phyloP scores from a whole-genome alignment of 2,888 invertebrate genomes.

The Ethmia dodecea region DNA sequence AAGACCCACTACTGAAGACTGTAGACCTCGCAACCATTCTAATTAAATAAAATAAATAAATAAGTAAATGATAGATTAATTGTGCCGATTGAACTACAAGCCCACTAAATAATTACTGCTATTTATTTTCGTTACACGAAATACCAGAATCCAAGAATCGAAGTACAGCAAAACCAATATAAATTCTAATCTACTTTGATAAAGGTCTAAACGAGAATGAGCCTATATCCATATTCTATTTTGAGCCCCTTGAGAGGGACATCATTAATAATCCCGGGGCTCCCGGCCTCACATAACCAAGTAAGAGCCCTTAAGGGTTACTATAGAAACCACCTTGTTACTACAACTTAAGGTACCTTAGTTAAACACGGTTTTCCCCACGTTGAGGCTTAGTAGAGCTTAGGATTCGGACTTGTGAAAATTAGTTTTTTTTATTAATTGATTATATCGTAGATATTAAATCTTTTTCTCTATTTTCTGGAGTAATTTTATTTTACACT shows the following conservation, averaged over 20 bases:
- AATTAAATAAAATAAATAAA: too few species aligned
- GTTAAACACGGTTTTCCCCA: neutral
- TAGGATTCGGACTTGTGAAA: too few species aligned
- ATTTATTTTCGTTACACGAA: neutral
- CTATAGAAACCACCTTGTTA: constrained; percentile 1
- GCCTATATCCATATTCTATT: constrained; percentile 6
- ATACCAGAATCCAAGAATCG: too few species aligned
- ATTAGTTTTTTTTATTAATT: too few species aligned
- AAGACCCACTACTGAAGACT: too few species aligned
- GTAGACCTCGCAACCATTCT: too few species aligned
- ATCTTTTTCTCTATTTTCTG: too few species aligned
- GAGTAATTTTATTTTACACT: too few species aligned
- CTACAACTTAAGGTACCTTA: constrained; percentile 1
- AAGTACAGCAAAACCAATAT: neutral
- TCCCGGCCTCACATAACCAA: constrained; percentile 1
- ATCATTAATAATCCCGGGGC: constrained; percentile 7
- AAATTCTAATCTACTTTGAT: neutral
- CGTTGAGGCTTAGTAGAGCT: neutral
- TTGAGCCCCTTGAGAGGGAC: constrained; percentile 8
- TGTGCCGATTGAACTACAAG: neutral
- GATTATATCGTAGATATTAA: too few species aligned
- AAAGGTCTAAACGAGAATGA: neutral
- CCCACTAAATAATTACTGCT: neutral
- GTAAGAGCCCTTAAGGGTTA: constrained; percentile 1
- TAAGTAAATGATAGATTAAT: neutral